Evolutionary conservation across 2,113 vertebrate genomes (phyloP), one percentile per base, ranked within the genome.

Genomic region (Chitala chitala): DNA sequence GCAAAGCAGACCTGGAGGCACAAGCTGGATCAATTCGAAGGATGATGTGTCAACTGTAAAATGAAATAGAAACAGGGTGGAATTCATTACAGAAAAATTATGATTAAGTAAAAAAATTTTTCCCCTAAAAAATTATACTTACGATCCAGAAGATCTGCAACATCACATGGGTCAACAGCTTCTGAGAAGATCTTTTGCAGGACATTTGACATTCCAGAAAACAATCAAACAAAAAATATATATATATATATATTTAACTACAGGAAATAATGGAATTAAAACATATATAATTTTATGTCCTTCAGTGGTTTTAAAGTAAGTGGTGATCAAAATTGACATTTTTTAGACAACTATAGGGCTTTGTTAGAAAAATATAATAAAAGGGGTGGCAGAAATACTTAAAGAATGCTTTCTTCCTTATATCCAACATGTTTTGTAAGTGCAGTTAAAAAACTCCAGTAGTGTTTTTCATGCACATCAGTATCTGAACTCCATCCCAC

Each of bases 11-110:
- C 95, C 95, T 96, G 94, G 93, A 85, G 94, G 92, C 88, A 93
- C 40, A 24, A 93, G 90, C 71, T 97, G 95, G 92, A 96, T 93
- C 86, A 98, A 89, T 89, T 97, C 92, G 87, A 98, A 92, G 84
- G 88, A 83, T 78, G 93, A 89, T 76, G 92, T 93, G 89, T 97
- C 94, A 93, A 91, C 95, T 97, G 83, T 80, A 85, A 92, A 76
- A 80, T 78, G 73, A 78, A 78, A 83, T n/a, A 82, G 36, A 48
- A 71, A 59, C 20, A 64, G 33, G 20, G 1, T 44, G n/a, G 24
- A 56, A 36, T 63, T 56, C 15, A 12, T 64, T 48, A 64, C 42
- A 12, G 48, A 36, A 24, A 44, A n/a, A 44, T 22, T 38, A 10
- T 10, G 3, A 22, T 20, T 68, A 71, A 83, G 81, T 75, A 61